Evolutionary conservation across 2,113 vertebrate genomes (phyloP).

Genomic region (Chauna torquata): DNA sequence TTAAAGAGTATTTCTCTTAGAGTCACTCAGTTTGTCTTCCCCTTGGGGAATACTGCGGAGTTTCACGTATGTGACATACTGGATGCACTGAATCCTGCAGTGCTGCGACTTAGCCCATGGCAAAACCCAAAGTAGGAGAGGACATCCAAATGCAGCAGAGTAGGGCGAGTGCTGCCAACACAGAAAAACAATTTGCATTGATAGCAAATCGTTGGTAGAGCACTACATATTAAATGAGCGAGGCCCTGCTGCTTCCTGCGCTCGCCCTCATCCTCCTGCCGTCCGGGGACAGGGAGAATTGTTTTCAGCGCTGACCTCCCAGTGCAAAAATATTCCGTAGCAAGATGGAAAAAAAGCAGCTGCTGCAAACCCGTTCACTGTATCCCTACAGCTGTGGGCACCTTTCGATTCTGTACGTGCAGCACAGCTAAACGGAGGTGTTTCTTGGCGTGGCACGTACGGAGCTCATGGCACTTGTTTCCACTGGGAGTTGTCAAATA

Average conservation of each 20-base stretch:
- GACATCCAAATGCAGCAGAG: background rate
- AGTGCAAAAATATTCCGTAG: background rate
- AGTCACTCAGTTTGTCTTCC: background rate
- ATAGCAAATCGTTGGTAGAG: background rate
- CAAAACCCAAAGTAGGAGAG: background rate
- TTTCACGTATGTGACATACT: background rate
- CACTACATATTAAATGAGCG: fast-evolving
- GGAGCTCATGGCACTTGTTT: background rate
- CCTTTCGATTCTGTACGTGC: background rate
- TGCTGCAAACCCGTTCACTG: background rate
- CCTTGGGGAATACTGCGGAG: background rate
- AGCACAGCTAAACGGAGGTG: background rate
- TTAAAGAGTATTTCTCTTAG: background rate
- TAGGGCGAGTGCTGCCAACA: fast-evolving
- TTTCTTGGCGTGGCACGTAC: background rate
- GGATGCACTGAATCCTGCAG: background rate
- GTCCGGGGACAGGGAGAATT: background rate
- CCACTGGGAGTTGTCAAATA: background rate
- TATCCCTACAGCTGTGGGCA: background rate
- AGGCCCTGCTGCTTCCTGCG: background rate
- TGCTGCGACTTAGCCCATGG: background rate
- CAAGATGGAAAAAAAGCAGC: background rate
- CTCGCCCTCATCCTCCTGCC: background rate
- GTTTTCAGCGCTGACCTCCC: background rate
- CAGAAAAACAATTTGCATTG: fast-evolving